Percentiles rank a stretch among this genome's conserved stretches.
Evolutionary conservation across 2,797 vertebrate genomes (phyloP).

Genomic region (Danio aesculapii): DNA sequence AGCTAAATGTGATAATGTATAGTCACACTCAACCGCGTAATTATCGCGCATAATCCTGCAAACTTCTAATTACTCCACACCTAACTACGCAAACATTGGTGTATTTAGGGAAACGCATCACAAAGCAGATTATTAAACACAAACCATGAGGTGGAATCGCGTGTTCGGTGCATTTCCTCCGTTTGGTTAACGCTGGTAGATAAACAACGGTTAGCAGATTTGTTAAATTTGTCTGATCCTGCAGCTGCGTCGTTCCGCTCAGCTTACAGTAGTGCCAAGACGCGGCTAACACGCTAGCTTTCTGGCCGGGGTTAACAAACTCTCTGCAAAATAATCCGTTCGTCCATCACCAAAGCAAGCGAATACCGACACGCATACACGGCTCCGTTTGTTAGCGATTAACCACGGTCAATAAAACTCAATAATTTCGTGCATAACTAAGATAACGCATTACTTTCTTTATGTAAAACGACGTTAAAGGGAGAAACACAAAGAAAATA

Average conservation of each 20-base stretch:
- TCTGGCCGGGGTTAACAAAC: constrained; percentile 71
- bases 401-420: constrained; percentile 56
- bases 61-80: constrained; percentile 39
- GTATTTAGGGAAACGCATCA: not conserved
- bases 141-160: constrained; percentile 54
- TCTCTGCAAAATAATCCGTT: constrained; percentile 70
- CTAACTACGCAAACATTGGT: constrained; percentile 32
- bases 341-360: constrained; percentile 49
- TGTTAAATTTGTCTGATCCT: constrained; percentile 38
- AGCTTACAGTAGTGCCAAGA: constrained; percentile 53
- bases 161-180: constrained; percentile 48
- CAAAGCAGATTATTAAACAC: constrained; percentile 29
- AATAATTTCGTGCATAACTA: constrained; percentile 56
- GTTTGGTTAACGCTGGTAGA: constrained; percentile 19
- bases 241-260: constrained; percentile 55
- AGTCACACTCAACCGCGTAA: constrained; percentile 4
- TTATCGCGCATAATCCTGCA: constrained; percentile 13
- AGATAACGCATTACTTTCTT: constrained; percentile 73
- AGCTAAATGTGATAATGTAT: not conserved
- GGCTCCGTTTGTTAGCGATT: constrained; percentile 61
- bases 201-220: constrained; percentile 32
- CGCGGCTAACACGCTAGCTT: constrained; percentile 58
- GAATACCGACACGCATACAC: constrained; percentile 59
- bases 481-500: constrained; percentile 87
- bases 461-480: constrained; percentile 82